Evolutionary conservation across 2,888 invertebrate species (phyloP).

Genomic region (Stegana nigrithorax): DNA sequence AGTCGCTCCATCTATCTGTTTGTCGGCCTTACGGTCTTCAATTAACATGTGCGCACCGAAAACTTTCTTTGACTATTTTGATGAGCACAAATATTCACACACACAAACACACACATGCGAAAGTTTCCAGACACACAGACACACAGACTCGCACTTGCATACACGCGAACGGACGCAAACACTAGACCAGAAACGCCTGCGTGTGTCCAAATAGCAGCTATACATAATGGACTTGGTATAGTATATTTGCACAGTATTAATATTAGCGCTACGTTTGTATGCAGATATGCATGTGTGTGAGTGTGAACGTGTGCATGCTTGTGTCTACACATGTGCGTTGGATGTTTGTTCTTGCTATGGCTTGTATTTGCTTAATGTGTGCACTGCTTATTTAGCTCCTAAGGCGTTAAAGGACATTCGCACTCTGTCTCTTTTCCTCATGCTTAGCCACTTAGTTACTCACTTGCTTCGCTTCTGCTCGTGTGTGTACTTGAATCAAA

Average conservation of each 20-base stretch:
- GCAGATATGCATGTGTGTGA: background rate
- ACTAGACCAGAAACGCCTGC: background rate
- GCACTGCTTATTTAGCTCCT: constrained; percentile 35
- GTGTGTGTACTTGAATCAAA: constrained; percentile 7
- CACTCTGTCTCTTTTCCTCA: too few species aligned
- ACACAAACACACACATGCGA: background rate
- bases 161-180: background rate
- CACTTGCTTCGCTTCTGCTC: too few species aligned
- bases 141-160: background rate
- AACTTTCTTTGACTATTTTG: constrained; percentile 47
- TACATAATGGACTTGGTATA: constrained; percentile 37
- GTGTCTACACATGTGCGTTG: too few species aligned
- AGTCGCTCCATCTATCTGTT: background rate
- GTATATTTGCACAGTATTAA: constrained; percentile 50
- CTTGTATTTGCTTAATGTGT: constrained; percentile 21
- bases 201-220: background rate
- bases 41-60: constrained; percentile 50
- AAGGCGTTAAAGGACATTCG: background rate
- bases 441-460: too few species aligned
- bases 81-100: constrained; percentile 12
- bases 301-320: too few species aligned
- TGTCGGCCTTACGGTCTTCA: constrained; percentile 35
- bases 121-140: background rate
- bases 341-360: too few species aligned
- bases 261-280: constrained; percentile 32